Evolutionary conservation across 2,888 invertebrate species (phyloP).

Genomic region (Drosophila kambysellisi): DNA sequence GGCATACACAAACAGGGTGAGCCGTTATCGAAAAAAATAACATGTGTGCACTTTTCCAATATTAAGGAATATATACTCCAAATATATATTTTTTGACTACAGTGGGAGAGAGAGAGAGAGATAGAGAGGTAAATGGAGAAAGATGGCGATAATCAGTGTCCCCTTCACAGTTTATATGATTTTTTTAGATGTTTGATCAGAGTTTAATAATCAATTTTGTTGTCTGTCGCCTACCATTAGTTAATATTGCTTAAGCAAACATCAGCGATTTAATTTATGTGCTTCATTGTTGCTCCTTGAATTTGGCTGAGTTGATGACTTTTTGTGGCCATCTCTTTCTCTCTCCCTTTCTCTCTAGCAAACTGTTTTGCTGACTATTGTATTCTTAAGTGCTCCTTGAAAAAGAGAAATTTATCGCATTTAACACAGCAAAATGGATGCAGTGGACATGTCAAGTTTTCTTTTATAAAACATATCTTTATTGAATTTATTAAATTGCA

Average conservation of each 20-base stretch:
- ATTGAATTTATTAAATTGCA: background rate
- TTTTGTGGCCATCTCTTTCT: background rate
- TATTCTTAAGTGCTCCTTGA: background rate
- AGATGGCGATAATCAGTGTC: background rate
- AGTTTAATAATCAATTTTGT: background rate
- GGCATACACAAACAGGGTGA: background rate
- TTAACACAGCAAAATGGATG: background rate
- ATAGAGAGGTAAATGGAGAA: background rate
- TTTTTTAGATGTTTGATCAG: background rate
- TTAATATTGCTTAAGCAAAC: background rate
- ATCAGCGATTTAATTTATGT: background rate
- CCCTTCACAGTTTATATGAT: background rate
- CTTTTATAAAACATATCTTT: background rate
- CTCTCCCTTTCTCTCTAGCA: too few relatives aligned
- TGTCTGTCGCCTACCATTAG: background rate
- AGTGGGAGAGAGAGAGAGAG: background rate
- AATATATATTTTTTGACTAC: background rate
- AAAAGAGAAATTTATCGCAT: background rate
- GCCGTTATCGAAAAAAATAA: background rate
- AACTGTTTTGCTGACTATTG: background rate
- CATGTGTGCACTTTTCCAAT: background rate
- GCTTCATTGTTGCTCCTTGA: background rate
- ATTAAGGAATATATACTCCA: background rate
- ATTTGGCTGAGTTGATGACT: background rate
- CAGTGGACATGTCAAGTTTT: background rate